phyloP scores from a whole-genome alignment of 2,888 invertebrate genomes.

The Carabus problematicus region DNA sequence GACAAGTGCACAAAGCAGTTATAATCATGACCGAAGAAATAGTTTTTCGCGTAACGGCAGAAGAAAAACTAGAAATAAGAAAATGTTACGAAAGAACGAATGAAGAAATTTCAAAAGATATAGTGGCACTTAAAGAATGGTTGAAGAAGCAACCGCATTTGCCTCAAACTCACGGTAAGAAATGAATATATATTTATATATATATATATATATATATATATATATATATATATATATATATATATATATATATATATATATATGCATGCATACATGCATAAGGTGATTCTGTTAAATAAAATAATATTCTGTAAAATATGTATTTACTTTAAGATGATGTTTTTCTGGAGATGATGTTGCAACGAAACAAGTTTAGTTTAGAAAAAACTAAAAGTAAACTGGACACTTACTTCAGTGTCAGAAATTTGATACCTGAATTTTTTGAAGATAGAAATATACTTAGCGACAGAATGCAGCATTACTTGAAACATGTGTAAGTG shows the following conservation, averaged over 20 bases:
- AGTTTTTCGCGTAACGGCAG: not conserved
- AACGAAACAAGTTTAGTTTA: slow-evolving; percentile 35
- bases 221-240: not conserved
- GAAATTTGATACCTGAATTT: slow-evolving; percentile 26
- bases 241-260: not conserved
- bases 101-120: slow-evolving; percentile 5
- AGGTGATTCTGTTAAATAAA: not conserved
- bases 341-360: slow-evolving; percentile 19
- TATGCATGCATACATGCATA: not conserved
- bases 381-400: slow-evolving; percentile 32
- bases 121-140: slow-evolving; percentile 6
- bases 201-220: not conserved
- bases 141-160: slow-evolving; percentile 16
- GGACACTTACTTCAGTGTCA: slow-evolving; percentile 23
- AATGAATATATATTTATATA: not conserved
- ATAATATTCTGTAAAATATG: not conserved
- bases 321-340: slow-evolving; percentile 23
- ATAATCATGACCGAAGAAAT: slow-evolving; percentile 6
- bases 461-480: slow-evolving; percentile 9
- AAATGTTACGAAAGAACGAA: not conserved
- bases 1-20: too few relatives aligned
- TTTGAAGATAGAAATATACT: slow-evolving; percentile 26
- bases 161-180: slow-evolving; percentile 12
- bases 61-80: slow-evolving; percentile 8
- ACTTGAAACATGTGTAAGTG: slow-evolving; percentile 23